Evolutionary conservation across 2,797 vertebrate species (phyloP), one percentile per base, ranked within the genome.

Genomic region (Antrozous pallidus): DNA sequence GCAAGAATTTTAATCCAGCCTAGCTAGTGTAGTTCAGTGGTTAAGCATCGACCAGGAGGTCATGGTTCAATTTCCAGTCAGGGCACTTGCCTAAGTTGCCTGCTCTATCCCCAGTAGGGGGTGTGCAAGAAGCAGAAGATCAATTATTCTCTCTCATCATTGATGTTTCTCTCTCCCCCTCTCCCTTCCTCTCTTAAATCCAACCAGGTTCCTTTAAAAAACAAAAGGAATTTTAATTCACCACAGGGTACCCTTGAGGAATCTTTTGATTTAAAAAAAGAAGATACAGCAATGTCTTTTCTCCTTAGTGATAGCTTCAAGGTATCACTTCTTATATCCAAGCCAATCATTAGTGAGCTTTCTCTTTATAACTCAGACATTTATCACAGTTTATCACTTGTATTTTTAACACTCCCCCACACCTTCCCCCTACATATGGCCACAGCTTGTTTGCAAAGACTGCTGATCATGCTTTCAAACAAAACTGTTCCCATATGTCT

Each of bases 361-460:
- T 73, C 42, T 65, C 63, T 79, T 84, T 36, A 5, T 54, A 61
- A 78, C 36, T 84, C n/a, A 70, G 89, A 61, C 77, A 69, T 74
- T 86, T 61, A 56, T 79, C 85, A 90, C 20, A 49, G 93, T 73
- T 86, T 84, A 92, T 92, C 63, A 40, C 45, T 92, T 45, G 8
- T 75, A 54, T 90, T 91, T 92, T 70, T 80, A 82, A 95, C 75
- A 56, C 69, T 71, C 71, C 69, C 69, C 67, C 33, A 0, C 87
- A 1, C 77, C 81, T 71, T 70, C 75, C 86, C 61, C 18, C 61
- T 69, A 26, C 96, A 95, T 71, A 93, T 82, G 96, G 96, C 54
- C 88, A 78, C 92, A 87, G 95, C 63, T 96, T 97, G 96, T 97
- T 97, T 97, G 88, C 94, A 97, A 96, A 96, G 97, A 96, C 84